Evolutionary conservation across 2,888 invertebrate genomes (phyloP), one percentile per base, ranked within the genome.

Genomic region (Monoplex corrugatus): DNA sequence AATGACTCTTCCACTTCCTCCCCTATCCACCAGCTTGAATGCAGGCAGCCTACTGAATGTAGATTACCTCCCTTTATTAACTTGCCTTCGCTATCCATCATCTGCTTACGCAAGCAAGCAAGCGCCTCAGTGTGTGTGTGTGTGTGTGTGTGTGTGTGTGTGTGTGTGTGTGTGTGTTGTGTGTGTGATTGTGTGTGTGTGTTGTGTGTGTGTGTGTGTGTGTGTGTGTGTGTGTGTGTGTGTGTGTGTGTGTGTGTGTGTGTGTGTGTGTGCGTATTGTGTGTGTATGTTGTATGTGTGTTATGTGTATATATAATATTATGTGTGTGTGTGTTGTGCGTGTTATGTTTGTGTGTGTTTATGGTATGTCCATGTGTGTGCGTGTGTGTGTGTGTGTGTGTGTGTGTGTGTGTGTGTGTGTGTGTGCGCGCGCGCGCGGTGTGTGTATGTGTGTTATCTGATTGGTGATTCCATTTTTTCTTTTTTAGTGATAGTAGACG

Each of bases 171-270:
- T 5, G 63, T 28, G n/a, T 28, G 63, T 2, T n/a, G 0, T 63
- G 63, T n/a, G 63, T 68, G 23, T 68, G 63, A 28, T 23, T 68
- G 0, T 23, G 63, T 68, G 63, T 68, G 63, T 68, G 28, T 68
- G 63, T 68, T n/a, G 63, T n/a, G 63, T 68, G 63, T n/a, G 63
- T 28, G 63, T n/a, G 0, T 68, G 32, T 28, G 16, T 68, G 63
- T 63, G 63, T 63, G 63, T 63, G 63, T 50, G 50, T 50, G 50
- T 50, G 50, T 50, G 75, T 75, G 75, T 75, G 75, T 75, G 75
- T 75, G 75, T 28, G 75, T 75, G 75, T 75, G 75, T 75, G 75
- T 78, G 78, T 35, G 78, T 78, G 78, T 78, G 78, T 78, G 78
- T 35, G 78, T 78, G 78, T 78, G 78, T 78, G 78, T 35, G 78